phyloP scores from a whole-genome alignment of 2,113 vertebrate species.

The Nettapus auritus region DNA sequence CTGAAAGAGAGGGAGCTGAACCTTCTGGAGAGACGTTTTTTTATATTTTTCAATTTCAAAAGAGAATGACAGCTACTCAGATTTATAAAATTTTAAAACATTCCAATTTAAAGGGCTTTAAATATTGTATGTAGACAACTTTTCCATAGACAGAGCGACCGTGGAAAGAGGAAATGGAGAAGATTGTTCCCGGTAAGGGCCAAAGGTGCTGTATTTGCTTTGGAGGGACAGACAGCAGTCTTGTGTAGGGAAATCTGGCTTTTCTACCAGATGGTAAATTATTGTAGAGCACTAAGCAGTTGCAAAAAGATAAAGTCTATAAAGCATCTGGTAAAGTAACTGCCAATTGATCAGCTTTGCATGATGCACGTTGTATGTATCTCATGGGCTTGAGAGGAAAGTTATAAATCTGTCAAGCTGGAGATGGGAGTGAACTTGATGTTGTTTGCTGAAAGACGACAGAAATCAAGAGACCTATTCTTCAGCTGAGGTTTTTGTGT shows the following conservation, averaged over 20 bases:
- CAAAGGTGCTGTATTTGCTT: not conserved
- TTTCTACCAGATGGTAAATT: slow-evolving; percentile 54
- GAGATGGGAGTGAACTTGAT: slow-evolving; percentile 28
- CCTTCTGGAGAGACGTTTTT: not conserved
- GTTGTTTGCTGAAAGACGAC: slow-evolving; percentile 10
- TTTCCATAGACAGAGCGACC: not conserved
- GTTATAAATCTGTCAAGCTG: slow-evolving; percentile 42
- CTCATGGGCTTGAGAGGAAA: slow-evolving; percentile 39
- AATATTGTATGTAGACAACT: slow-evolving; percentile 46
- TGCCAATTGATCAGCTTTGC: slow-evolving; percentile 44
- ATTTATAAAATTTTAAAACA: slow-evolving; percentile 49
- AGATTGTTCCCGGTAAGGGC: not conserved
- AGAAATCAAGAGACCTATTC: slow-evolving; percentile 12
- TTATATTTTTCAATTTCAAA: slow-evolving; percentile 35
- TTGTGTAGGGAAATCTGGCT: not conserved
- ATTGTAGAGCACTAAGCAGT: slow-evolving; percentile 41
- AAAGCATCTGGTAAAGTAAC: slow-evolving; percentile 54
- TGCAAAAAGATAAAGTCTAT: slow-evolving; percentile 55
- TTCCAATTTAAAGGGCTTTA: slow-evolving; percentile 57
- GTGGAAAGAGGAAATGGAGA: not conserved
- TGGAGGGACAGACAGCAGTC: not conserved
- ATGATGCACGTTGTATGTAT: slow-evolving; percentile 1
- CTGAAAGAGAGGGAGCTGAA: not conserved
- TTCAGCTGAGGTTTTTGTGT: slow-evolving; percentile 41
- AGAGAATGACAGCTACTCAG: slow-evolving; percentile 31